Percentiles rank a stretch among this genome's conserved stretches.
phyloP scores from a whole-genome alignment of 53 echinoderm and acorn worm species.

The Luidia sarsii region DNA sequence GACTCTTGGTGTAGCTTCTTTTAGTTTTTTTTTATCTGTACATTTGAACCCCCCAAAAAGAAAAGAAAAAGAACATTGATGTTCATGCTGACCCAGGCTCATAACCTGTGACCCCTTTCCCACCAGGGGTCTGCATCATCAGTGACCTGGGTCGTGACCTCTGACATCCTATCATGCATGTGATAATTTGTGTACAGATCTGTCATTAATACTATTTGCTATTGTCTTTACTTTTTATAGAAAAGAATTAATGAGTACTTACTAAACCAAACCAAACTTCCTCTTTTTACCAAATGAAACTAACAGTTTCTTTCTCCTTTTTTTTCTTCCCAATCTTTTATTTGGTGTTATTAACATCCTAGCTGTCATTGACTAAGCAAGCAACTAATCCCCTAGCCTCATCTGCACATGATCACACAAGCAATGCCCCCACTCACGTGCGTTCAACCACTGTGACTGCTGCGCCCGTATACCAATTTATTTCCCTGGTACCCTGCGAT shows the following conservation, averaged over 20 bases:
- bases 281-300: conserved; percentile 21
- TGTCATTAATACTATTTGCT: conserved; percentile 43
- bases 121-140: neutral
- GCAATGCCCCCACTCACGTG: conserved; percentile 11
- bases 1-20: conserved; percentile 40
- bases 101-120: conserved; percentile 32
- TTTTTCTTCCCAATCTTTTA: conserved; percentile 57
- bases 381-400: conserved; percentile 47
- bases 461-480: conserved; percentile 25
- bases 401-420: conserved; percentile 46
- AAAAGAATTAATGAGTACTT: neutral
- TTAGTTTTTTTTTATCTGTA: conserved; percentile 38
- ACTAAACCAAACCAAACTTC: conserved; percentile 8
- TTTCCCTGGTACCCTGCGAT: conserved; percentile 21
- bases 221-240: conserved; percentile 32
- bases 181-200: conserved; percentile 55
- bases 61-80: too few relatives aligned
- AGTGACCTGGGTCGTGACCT: conserved; percentile 39
- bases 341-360: conserved; percentile 65
- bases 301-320: conserved; percentile 64
- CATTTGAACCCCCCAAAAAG: conserved; percentile 24
- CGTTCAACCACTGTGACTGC: conserved; percentile 47
- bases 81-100: conserved; percentile 39
- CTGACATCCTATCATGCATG: conserved; percentile 56
- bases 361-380: conserved; percentile 57